phyloP scores from a whole-genome alignment of 2,888 invertebrate species.

The Nyleta sp. region DNA sequence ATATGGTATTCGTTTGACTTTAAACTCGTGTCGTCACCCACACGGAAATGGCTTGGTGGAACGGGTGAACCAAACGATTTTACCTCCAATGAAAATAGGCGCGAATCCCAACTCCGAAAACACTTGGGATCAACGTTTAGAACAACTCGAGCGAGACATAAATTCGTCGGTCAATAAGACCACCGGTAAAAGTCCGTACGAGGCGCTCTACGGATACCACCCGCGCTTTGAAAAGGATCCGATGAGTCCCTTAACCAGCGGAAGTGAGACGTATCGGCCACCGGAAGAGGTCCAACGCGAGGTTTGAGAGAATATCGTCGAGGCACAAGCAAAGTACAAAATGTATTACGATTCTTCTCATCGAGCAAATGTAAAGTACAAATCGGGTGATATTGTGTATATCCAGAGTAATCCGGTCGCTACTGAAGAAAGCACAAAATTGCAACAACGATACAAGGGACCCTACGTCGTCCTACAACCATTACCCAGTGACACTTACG shows the following conservation, averaged over 20 bases:
- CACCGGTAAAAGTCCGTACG: neutral
- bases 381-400: conserved; percentile 28
- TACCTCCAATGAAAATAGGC: neutral
- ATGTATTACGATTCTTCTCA: neutral
- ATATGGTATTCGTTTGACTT: neutral
- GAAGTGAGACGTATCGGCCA: too few species aligned
- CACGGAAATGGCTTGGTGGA: conserved; percentile 12
- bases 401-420: neutral
- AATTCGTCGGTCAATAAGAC: neutral
- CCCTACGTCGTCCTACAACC: conserved; percentile 13
- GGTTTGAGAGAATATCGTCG: too few species aligned
- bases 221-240: neutral
- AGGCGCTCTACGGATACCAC: neutral
- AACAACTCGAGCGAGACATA: neutral
- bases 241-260: too few species aligned
- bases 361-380: conserved; percentile 14
- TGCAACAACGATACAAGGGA: conserved; percentile 20
- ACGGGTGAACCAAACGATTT: conserved; percentile 3
- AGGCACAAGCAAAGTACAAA: too few species aligned
- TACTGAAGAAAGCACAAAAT: conserved; percentile 21
- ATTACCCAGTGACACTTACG: conserved; percentile 22
- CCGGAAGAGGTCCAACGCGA: too few species aligned
- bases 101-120: neutral
- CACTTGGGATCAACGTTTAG: neutral
- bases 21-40: conserved; percentile 33